Evolutionary conservation across 1,140 invertebrate species (phyloP), one percentile per base, ranked within the genome.

Genomic region (Plutomurus gul): DNA sequence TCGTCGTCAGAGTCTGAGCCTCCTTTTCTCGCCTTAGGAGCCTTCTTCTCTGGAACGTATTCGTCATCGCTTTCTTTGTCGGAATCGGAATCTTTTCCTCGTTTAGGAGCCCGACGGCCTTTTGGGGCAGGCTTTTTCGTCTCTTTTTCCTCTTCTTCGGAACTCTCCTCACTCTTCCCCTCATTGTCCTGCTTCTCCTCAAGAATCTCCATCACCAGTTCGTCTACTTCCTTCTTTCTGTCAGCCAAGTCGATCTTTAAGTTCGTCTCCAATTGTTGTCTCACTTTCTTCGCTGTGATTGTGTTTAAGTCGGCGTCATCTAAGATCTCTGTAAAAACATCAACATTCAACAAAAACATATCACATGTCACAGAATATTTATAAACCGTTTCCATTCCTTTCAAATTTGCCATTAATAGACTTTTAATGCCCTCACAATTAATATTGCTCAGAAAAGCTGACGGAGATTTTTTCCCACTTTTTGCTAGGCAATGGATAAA

Each of bases 251-350:
- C 93, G 76, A 91, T 88, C 46, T 92, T 92, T 11, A 96, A 88
- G 85, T 93, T 93, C 79, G 93, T 90, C 86, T 97, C 94, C 76
- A 97, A 88, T 85, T 94, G 91, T 86, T 93, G 91, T 33, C 95
- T 91, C n/a, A 97, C 94, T 87, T 95, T 95, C 84, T 96, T 97
- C 1, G 94, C 92, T 11, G 95, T 95, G 83, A 93, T 93, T 39
- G 91, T 91, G 7, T 91, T 90, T 10, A 96, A 88, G 85, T 96
- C 93, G 5, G 95, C 94, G 88, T 92, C 92, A 87, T 96, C 94
- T 3, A 97, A 89, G 83, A 96, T 95, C 74, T 91, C 94, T 96
- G 86, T 30, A 90, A 88, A 84, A 79, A 84, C 27, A 71, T 33
- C 6, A 13, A 30, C 11, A 71, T 27, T 27, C 8, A 71, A 33